Percentiles rank a stretch among this genome's conserved stretches.
These are phyloP conservation scores for Neodon shergylaensis DNA, from an alignment of 2,113 vertebrate species.

Conservation along the genomic window DNA sequence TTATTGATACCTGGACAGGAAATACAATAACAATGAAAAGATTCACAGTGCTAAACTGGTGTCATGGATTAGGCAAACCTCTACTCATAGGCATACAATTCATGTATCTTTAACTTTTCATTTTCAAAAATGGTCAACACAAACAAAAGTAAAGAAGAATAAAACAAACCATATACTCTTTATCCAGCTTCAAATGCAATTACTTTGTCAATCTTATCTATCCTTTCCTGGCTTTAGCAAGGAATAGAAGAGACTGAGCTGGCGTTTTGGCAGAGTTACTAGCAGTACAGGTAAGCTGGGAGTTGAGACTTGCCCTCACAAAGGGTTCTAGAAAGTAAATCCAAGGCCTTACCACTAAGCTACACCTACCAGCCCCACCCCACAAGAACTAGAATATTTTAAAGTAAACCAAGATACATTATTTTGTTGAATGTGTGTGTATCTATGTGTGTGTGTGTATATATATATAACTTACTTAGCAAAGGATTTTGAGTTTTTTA, in stretches of 20 bases:
- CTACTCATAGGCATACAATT: not conserved
- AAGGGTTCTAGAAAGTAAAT: not conserved
- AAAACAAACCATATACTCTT: not conserved
- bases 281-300: not conserved
- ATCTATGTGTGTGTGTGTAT: not conserved
- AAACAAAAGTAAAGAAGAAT: not conserved
- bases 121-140: not conserved
- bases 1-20: constrained; percentile 92
- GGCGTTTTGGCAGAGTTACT: not conserved
- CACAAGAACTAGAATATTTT: not conserved
- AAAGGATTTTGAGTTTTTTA: not conserved
- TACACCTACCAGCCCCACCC: not conserved
- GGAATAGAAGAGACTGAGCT: accelerated
- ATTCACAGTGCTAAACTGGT: accelerated
- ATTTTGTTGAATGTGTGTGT: not conserved
- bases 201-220: not conserved
- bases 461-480: not conserved
- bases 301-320: not conserved
- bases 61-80: not conserved
- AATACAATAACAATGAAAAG: not conserved
- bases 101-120: not conserved
- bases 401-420: not conserved
- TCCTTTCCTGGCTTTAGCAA: not conserved
- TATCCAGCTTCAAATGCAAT: not conserved
- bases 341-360: not conserved